Conservation (phyloP, 2,113 vertebrate species). For the Syrrhaptes paradoxus region DNA sequence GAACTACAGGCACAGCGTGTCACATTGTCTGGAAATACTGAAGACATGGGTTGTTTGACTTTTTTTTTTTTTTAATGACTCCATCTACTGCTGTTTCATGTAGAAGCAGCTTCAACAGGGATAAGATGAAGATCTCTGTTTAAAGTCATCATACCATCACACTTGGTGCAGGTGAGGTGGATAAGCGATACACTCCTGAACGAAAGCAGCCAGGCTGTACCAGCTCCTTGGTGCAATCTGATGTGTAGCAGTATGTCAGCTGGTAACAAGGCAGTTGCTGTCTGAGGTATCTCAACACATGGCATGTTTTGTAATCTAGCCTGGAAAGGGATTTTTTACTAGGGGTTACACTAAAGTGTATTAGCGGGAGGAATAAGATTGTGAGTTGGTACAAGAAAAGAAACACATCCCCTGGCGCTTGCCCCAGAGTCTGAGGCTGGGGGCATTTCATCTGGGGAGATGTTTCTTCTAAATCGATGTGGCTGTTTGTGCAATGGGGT, state of each 20-base stretch:
- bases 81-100: not conserved
- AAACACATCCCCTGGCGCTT: not conserved
- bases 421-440: not conserved
- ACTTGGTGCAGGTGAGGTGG: not conserved
- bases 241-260: not conserved
- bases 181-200: not conserved
- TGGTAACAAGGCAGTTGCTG: not conserved
- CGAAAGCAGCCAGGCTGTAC: not conserved
- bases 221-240: not conserved
- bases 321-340: conserved; percentile 11
- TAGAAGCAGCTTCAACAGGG: not conserved
- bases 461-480: not conserved
- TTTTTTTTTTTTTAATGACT: not conserved
- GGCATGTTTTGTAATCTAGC: not conserved
- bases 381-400: not conserved
- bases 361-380: conserved; percentile 37
- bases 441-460: not conserved
- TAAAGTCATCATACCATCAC: not conserved
- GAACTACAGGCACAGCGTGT: not conserved
- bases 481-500: not conserved
- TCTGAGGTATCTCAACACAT: conserved; percentile 1
- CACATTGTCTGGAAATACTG: not conserved
- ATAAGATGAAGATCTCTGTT: not conserved
- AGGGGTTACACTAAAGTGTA: not conserved
- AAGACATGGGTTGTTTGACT: not conserved